Evolutionary conservation across 35 echinoderm and acorn worm species (phyloP).

Genomic region (Stichopus chloronotus): DNA sequence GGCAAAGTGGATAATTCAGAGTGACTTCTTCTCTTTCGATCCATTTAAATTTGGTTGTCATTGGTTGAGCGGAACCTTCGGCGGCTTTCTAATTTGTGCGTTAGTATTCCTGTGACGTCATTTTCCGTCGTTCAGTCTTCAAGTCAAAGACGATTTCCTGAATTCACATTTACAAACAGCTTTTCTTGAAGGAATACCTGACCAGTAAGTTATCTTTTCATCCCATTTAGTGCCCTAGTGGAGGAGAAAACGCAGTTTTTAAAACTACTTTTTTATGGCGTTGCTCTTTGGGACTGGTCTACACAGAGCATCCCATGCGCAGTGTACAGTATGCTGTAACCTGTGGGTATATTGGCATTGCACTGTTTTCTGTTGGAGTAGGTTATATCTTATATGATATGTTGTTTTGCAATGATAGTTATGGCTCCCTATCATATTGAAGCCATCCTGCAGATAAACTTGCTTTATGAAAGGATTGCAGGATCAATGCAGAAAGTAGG

Average conservation of each 20-base stretch:
- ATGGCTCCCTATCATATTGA: neutral
- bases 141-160: too few relatives aligned
- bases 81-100: too few relatives aligned
- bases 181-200: neutral
- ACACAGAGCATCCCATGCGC: neutral
- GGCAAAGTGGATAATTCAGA: conserved; percentile 9
- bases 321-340: neutral
- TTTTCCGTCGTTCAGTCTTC: too few relatives aligned
- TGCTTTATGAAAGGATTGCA: neutral
- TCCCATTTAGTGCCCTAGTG: neutral
- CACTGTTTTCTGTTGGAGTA: neutral
- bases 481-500: neutral
- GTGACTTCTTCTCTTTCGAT: neutral
- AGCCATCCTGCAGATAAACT: neutral
- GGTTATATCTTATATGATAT: neutral
- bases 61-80: neutral
- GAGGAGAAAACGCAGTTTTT: neutral
- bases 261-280: neutral
- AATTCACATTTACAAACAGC: neutral
- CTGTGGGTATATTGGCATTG: neutral
- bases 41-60: neutral
- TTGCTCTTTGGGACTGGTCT: neutral
- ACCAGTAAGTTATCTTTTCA: neutral
- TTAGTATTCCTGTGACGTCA: too few relatives aligned
- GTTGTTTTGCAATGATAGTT: neutral